Conservation (phyloP, 2,113 vertebrate species). For the Lepus timidus region DNA sequence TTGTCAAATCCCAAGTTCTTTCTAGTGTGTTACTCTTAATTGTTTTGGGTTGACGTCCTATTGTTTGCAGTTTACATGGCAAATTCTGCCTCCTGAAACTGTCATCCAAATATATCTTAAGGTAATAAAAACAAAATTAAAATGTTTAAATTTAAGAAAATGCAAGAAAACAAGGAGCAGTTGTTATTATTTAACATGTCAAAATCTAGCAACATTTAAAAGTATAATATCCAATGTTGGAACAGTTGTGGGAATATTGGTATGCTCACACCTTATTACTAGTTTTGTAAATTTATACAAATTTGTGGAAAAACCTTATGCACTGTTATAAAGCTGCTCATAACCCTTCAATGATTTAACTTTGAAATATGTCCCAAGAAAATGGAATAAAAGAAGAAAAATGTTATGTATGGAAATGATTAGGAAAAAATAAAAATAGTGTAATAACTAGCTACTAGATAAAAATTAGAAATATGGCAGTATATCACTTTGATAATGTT, state of each 20-base stretch:
- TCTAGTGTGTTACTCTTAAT: not conserved
- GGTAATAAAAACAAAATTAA: not conserved
- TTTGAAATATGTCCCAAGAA: slow-evolving; percentile 15
- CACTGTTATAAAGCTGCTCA: not conserved
- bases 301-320: slow-evolving; percentile 35
- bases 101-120: not conserved
- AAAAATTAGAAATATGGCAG: slow-evolving; percentile 23
- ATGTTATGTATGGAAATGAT: slow-evolving; percentile 15
- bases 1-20: not conserved
- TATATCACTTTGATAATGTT: not conserved
- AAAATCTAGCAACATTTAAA: not conserved
- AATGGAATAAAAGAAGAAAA: slow-evolving; percentile 21
- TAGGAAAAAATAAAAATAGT: slow-evolving; percentile 26
- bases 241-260: not conserved
- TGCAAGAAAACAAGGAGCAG: not conserved
- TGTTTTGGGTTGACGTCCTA: not conserved
- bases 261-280: not conserved
- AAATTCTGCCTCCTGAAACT: not conserved
- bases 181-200: not conserved
- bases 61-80: not conserved
- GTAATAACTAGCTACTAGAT: not conserved
- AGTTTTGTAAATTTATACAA: not conserved
- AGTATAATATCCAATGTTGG: not conserved
- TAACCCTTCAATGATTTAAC: not conserved
- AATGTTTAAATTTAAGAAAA: slow-evolving; percentile 30